Evolutionary conservation across 2,797 vertebrate species (phyloP).

Genomic region (Mycteria americana): DNA sequence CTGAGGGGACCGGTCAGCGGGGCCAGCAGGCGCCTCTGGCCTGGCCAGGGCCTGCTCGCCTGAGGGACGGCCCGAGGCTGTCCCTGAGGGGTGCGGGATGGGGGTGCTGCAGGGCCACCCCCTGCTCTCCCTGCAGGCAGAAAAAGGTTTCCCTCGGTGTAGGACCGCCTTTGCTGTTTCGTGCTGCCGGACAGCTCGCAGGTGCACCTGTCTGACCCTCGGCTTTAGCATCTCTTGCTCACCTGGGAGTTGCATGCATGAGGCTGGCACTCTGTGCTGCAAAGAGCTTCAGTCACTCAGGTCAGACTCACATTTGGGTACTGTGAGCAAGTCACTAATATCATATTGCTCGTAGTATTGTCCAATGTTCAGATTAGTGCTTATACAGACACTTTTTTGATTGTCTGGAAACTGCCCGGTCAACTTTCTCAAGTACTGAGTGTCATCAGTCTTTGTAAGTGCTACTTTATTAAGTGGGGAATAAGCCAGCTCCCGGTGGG

Average conservation of each 20-base stretch:
- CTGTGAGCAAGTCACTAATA: neutral
- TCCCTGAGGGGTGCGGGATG: neutral
- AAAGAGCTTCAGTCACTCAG: rapidly evolving
- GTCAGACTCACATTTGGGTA: rapidly evolving
- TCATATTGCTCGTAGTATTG: rapidly evolving
- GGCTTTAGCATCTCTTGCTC: neutral
- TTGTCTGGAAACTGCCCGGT: neutral
- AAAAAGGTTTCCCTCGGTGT: rapidly evolving
- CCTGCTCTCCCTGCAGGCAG: neutral
- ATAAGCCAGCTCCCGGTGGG: neutral
- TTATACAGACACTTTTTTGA: neutral
- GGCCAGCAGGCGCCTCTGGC: too few species aligned
- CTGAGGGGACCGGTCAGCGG: neutral
- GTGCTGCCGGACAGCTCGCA: neutral
- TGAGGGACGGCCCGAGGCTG: neutral
- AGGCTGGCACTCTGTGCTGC: neutral
- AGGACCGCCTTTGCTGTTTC: rapidly evolving
- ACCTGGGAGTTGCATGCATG: rapidly evolving
- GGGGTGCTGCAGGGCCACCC: neutral
- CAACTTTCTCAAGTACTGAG: neutral
- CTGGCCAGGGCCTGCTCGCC: neutral
- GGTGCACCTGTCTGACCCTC: neutral
- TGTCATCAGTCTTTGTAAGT: neutral
- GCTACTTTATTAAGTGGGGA: neutral
- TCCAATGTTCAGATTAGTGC: neutral